Conservation (phyloP, 2,888 invertebrate species). For the Myopa testacea region DNA sequence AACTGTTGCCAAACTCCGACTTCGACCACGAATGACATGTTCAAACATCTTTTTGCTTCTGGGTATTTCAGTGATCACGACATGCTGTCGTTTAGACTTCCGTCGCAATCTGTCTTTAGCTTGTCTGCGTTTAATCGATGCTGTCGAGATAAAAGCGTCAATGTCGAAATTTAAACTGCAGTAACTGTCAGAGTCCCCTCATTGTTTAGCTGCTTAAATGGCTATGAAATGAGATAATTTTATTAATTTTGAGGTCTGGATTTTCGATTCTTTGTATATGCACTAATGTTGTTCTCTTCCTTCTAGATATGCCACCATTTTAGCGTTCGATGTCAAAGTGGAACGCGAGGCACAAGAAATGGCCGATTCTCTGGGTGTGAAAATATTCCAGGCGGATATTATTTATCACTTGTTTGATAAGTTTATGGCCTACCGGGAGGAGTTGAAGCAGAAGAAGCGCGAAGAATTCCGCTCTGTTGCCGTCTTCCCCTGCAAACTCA, state of each 20-base stretch:
- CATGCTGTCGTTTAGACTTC: conserved; percentile 45
- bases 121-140: conserved; percentile 1
- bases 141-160: conserved; percentile 8
- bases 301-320: conserved; percentile 90
- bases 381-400: conserved; percentile 98
- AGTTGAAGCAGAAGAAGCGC: conserved; percentile 88
- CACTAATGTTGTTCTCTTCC: conserved; percentile 42
- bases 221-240: background rate
- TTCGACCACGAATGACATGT: conserved; percentile 26
- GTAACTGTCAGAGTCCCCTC: conserved; percentile 9
- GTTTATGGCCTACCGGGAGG: conserved; percentile 93
- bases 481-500: conserved; percentile 97
- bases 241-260: too few species aligned
- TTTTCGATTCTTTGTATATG: background rate
- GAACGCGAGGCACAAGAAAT: conserved; percentile 98
- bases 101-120: conserved; percentile 29
- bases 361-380: conserved; percentile 93
- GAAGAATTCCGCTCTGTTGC: conserved; percentile 97
- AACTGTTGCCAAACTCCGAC: conserved; percentile 48
- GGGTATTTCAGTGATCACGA: conserved; percentile 44
- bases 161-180: background rate
- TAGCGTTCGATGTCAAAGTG: conserved; percentile 99
- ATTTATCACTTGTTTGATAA: conserved; percentile 99
- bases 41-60: conserved; percentile 21
- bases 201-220: conserved; percentile 1